Evolutionary conservation across 2,888 invertebrate species (phyloP).

Genomic region (Cephonodes hylas): DNA sequence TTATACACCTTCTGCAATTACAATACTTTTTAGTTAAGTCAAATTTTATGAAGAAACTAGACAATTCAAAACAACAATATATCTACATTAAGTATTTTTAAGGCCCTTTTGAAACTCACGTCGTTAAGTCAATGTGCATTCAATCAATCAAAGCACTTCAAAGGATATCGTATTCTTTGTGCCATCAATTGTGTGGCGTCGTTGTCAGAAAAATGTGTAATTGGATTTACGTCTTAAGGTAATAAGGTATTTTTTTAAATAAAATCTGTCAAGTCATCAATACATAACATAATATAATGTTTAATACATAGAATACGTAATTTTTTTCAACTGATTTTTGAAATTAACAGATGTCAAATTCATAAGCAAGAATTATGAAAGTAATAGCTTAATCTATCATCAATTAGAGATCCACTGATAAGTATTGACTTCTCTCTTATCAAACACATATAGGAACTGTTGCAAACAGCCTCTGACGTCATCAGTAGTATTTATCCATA

Average conservation of each 20-base stretch:
- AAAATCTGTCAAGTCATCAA: neutral
- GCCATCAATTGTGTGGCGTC: neutral
- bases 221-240: neutral
- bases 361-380: no score
- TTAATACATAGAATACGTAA: no score
- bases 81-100: neutral
- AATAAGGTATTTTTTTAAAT: neutral
- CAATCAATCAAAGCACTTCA: slow-evolving; percentile 47
- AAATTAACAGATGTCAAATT: no score
- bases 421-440: no score
- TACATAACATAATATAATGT: no score
- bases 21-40: no score
- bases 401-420: no score
- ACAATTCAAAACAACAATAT: neutral
- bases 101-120: neutral
- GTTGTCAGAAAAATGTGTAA: neutral
- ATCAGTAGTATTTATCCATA: slow-evolving; percentile 37
- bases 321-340: no score
- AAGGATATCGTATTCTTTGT: slow-evolving; percentile 25
- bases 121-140: slow-evolving; percentile 56
- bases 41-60: neutral
- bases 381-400: no score
- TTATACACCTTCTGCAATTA: no score
- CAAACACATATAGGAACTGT: no score
- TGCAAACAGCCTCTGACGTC: no score